Conservation (phyloP, 2,113 vertebrate genomes). For the Ophthalmolycus amberensis region DNA sequence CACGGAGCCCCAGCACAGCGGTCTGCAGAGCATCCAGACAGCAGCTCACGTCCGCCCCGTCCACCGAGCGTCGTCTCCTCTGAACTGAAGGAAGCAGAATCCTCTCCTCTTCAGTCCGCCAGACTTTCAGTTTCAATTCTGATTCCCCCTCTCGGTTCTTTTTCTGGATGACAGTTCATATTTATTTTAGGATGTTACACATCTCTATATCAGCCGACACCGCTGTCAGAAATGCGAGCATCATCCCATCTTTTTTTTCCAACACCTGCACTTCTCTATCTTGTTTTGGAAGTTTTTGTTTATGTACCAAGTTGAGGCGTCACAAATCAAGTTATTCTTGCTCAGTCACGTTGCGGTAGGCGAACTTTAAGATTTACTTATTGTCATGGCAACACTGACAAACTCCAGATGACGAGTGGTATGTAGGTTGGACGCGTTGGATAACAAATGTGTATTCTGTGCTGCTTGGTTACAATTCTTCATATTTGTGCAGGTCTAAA, state of each 20-base stretch:
- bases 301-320: background rate
- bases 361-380: background rate
- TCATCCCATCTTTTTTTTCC: background rate
- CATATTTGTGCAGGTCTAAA: background rate
- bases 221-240: background rate
- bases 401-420: background rate
- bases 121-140: slow-evolving; percentile 17
- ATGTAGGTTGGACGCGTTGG: background rate
- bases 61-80: background rate
- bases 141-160: background rate
- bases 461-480: background rate
- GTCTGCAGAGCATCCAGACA: slow-evolving; percentile 40
- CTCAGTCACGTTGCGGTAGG: background rate
- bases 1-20: slow-evolving; percentile 23
- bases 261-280: background rate
- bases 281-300: background rate
- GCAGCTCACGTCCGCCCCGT: slow-evolving; percentile 9
- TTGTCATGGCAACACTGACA: slow-evolving; percentile 21
- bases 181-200: slow-evolving; percentile 13
- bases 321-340: background rate
- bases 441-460: background rate
- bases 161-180: slow-evolving; percentile 13
- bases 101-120: background rate
- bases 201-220: background rate
- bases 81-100: slow-evolving; percentile 11